Base-by-base conservation (phyloP, 2,797 vertebrate genomes). In the Manis pentadactyla region DNA sequence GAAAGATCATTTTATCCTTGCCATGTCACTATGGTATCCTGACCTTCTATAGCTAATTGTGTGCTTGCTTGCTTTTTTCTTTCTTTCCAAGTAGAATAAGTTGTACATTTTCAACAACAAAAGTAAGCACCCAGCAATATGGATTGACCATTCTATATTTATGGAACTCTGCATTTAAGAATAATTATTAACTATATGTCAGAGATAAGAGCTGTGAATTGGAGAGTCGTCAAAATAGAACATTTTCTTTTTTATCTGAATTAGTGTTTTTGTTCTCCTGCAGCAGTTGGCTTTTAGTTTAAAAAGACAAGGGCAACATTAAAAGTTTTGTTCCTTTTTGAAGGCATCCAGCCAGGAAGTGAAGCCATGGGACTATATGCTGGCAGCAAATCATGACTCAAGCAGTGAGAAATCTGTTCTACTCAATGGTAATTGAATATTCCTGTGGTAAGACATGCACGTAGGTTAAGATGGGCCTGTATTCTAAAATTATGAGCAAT, bases 1-100 rank as follows among this genome's bases (percentile, higher is more conserved):
- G 79, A 97, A 77, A 97, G 84, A 95, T 77, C 49, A 94, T 95
- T 95, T 98, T 77, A 82, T 87, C 81, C 79, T 89, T 92, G 53
- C 69, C 34, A 23, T 23, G 89, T 97, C 5, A 2, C 97, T 94
- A 97, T 97, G 92, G 97, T 74, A 97, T 97, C 97, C 61, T 83
- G 61, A 74, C 29, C 75, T 95, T 87, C 86, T 82, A 23, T 69
- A 91, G 66, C 81, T 96, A 95, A 96, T 95, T 90, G 46, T 83
- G 34, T 73, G 53, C 77, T 91, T 86, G 53, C 77, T 91, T 86
- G 29, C 87, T 96, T 95, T 96, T 93, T 85, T 84, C 77, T 39
- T 95, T 89, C 21, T 75, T 84, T 87, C 31, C 59, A 53, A 61
- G 69, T 49, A 73, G 83, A 73, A 89, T 74, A 84, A 94, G 61